These are phyloP conservation scores for Myotis lucifugus DNA, from an alignment of 2,113 vertebrate species.

Conservation along the genomic window DNA sequence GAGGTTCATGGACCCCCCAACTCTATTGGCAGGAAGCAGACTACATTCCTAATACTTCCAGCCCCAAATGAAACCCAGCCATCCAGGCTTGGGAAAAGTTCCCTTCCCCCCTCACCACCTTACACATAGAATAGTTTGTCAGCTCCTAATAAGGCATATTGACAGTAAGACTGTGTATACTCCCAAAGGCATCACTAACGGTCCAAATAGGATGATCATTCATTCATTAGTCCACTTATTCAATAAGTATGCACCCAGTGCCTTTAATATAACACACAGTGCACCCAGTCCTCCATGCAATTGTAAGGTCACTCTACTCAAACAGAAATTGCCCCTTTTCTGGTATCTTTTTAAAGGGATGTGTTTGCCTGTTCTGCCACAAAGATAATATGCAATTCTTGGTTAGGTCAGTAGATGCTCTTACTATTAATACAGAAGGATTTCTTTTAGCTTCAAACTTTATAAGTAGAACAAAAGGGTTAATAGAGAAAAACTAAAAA, in stretches of 20 bases:
- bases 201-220: neutral
- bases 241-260: neutral
- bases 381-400: constrained; percentile 21
- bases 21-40: neutral
- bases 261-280: neutral
- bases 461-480: neutral
- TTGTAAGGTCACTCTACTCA: neutral
- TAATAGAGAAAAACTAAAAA: constrained; percentile 30
- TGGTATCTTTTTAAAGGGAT: neutral
- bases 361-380: neutral
- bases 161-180: neutral
- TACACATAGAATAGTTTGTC: neutral
- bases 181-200: neutral
- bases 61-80: neutral
- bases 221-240: neutral
- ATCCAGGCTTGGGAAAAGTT: neutral
- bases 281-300: neutral
- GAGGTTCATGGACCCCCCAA: neutral
- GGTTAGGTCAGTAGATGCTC: neutral
- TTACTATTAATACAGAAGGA: neutral
- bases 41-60: neutral
- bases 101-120: neutral
- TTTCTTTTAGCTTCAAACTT: constrained; percentile 41
- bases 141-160: neutral
- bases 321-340: neutral